Percentiles rank a stretch among this genome's conserved stretches.
Conservation (phyloP, 2,797 vertebrate species). For the Gobio occitaniae region DNA sequence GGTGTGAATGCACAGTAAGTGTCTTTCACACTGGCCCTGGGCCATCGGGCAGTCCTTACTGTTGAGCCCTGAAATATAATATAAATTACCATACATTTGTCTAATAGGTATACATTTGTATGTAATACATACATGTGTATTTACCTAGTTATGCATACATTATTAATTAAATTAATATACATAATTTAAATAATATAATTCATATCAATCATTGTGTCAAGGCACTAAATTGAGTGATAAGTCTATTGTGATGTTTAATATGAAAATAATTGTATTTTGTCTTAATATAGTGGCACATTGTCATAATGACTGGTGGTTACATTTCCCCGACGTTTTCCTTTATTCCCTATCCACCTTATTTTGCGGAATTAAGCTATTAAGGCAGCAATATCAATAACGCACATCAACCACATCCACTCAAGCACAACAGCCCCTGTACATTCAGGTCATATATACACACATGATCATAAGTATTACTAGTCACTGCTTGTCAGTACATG, state of each 20-base stretch:
- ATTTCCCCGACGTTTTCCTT: not conserved
- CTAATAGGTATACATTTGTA: not conserved
- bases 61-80: not conserved
- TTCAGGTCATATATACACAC: not conserved
- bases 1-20: no score
- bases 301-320: not conserved
- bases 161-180: not conserved
- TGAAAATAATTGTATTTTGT: not conserved
- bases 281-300: no score
- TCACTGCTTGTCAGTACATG: conserved; percentile 26
- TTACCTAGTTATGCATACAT: not conserved
- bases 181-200: not conserved
- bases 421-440: not conserved
- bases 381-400: not conserved
- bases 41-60: no score
- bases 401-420: not conserved
- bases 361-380: not conserved
- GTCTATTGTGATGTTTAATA: not conserved
- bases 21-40: no score
- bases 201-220: not conserved
- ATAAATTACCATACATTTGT: not conserved
- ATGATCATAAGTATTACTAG: conserved; percentile 15
- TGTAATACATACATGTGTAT: not conserved
- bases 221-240: not conserved
- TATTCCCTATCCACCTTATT: not conserved